Base-by-base conservation (phyloP, 2,113 vertebrate species). In the Ciconia boyciana region DNA sequence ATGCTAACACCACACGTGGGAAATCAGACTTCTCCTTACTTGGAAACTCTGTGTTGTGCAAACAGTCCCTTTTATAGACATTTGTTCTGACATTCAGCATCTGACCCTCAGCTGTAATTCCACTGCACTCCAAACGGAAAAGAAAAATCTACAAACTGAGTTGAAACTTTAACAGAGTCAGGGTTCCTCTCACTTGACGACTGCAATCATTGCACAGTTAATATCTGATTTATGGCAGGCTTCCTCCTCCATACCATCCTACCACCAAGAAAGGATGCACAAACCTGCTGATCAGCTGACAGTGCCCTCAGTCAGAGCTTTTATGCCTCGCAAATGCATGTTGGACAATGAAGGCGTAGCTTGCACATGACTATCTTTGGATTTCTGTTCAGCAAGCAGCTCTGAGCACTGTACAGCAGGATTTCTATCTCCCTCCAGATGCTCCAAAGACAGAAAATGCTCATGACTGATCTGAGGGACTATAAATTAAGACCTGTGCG, bases 261-360 rank as follows among this genome's bases (percentile, higher is more conserved):
- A 26, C 44, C 52, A 34, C 64, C 13, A 9, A 31, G 41, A 15
- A 15, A 43, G 10, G 78, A 51, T 2, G 31, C n/a, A 41, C 60
- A 29, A 11, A 34, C 21, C 36, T 6, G 6, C 5, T 13, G 34
- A 3, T 16, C n/a, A 13, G 8, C 61, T 4, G 39, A 39, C 39
- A 39, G 39, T 39, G 39, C 39, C 39, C 39, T 60, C 24, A 3
- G 11, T 26, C 26, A 74, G 51, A 57, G 77, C 43, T n/a, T 29
- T 17, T 4, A 15, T 1, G 10, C 28, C 16, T 1, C 4, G 4
- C 6, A 32, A 87, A 36, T 1, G 22, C 15, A 9, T 8, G 4
- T 1, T 14, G 16, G 12, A 41, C 55, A 41, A 32, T 0, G 7
- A 36, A 61, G 34, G 43, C 2, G 4, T 39, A 34, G 29, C 3